These are phyloP conservation scores for Prunella strophiata DNA, from an alignment of 2,797 vertebrate genomes.

Conservation along the genomic window DNA sequence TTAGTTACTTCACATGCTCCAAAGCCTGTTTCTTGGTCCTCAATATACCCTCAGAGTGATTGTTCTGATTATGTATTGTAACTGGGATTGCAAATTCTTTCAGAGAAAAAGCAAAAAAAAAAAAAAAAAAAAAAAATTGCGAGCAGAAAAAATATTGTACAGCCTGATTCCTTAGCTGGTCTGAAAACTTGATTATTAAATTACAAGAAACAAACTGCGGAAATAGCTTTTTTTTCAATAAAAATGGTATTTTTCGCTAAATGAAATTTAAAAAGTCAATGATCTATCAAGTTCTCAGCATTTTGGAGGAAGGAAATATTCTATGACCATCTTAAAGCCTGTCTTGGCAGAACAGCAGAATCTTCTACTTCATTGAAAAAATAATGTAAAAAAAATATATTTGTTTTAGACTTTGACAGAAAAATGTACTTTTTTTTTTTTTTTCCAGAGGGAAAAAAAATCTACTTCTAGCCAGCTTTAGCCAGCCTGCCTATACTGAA, in stretches of 20 bases:
- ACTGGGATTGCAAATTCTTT: neutral
- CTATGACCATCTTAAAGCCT: neutral
- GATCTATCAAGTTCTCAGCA: neutral
- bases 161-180: neutral
- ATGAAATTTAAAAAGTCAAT: neutral
- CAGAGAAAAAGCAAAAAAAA: neutral
- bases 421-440: neutral
- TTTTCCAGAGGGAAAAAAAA: neutral
- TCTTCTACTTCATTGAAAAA: neutral
- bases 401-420: neutral
- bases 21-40: neutral
- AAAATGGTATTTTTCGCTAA: neutral
- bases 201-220: neutral
- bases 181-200: neutral
- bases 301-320: neutral
- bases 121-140: neutral
- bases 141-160: neutral
- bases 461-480: neutral
- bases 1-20: neutral
- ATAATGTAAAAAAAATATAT: neutral
- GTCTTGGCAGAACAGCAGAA: neutral
- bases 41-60: no score
- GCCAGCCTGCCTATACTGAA: neutral
- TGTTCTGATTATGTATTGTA: neutral
- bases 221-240: neutral